Percentiles rank a stretch among this genome's conserved stretches.
These are phyloP conservation scores for Ispidina lecontei DNA, from an alignment of 2,797 vertebrate species.

Conservation along the genomic window DNA sequence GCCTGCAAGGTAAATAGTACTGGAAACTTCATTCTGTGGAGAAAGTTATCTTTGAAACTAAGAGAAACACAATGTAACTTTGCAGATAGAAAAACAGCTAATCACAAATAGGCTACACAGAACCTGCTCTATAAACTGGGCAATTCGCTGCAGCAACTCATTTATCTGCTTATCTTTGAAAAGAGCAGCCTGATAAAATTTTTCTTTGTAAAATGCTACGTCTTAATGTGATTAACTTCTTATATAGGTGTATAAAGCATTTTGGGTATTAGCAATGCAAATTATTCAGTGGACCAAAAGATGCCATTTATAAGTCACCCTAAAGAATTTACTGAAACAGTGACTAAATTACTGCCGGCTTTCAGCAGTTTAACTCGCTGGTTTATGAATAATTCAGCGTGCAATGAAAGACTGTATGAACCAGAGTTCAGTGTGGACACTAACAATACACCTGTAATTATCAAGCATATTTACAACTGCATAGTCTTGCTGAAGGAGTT, in stretches of 20 bases:
- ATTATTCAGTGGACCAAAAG: not conserved
- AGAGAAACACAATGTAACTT: not conserved
- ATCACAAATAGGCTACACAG: not conserved
- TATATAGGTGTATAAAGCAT: not conserved
- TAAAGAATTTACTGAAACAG: not conserved
- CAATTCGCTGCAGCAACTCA: not conserved
- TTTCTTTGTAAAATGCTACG: not conserved
- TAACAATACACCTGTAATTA: not conserved
- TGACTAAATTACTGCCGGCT: not conserved
- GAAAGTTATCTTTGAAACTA: not conserved
- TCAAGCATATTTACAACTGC: not conserved
- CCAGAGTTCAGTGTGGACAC: not conserved
- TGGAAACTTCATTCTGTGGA: not conserved
- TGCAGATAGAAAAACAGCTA: not conserved
- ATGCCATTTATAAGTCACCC: not conserved
- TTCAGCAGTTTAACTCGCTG: slow-evolving; percentile 5
- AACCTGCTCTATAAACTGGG: not conserved
- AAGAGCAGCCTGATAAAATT: not conserved
- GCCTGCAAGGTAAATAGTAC: not conserved
- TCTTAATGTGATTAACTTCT: not conserved
- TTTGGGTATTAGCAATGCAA: not conserved
- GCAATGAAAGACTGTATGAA: slow-evolving; percentile 1
- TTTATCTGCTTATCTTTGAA: not conserved
- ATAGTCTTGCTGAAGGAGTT: not conserved
- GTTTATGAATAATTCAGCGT: slow-evolving; percentile 26